Evolutionary conservation across 2,113 vertebrate genomes (phyloP).

Genomic region (Rhinopomastus cyanomelas): DNA sequence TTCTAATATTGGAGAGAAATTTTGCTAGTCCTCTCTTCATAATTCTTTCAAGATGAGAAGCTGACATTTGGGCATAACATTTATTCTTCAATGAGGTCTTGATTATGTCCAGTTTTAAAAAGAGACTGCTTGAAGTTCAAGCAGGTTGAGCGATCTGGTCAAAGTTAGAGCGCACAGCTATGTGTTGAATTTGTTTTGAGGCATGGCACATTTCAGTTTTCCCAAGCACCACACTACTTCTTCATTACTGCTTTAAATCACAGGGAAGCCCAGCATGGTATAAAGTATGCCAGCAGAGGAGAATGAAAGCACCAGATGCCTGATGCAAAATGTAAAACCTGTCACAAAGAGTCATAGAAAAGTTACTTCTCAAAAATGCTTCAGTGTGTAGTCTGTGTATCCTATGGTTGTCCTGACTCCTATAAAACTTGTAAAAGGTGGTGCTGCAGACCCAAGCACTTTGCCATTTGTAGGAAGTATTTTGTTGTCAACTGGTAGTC

Average conservation of each 20-base stretch:
- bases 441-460: constrained; percentile 14
- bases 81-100: constrained; percentile 7
- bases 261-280: constrained; percentile 24
- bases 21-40: neutral
- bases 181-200: neutral
- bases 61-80: neutral
- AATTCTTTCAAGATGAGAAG: constrained; percentile 6
- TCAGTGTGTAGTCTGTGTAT: constrained; percentile 46
- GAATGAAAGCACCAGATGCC: constrained; percentile 69
- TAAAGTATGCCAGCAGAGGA: constrained; percentile 50
- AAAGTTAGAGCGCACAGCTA: neutral
- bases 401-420: neutral
- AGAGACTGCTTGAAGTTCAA: neutral
- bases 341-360: constrained; percentile 53
- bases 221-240: neutral
- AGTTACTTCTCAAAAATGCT: constrained; percentile 50
- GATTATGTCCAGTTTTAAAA: constrained; percentile 16
- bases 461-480: constrained; percentile 50
- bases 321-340: constrained; percentile 71
- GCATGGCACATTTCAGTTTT: neutral
- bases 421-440: constrained; percentile 53
- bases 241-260: constrained; percentile 55
- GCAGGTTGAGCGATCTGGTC: constrained; percentile 2
- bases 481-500: constrained; percentile 68
- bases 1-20: neutral